phyloP scores from a whole-genome alignment of 2,888 invertebrate genomes.

The Blomia tropicalis region DNA sequence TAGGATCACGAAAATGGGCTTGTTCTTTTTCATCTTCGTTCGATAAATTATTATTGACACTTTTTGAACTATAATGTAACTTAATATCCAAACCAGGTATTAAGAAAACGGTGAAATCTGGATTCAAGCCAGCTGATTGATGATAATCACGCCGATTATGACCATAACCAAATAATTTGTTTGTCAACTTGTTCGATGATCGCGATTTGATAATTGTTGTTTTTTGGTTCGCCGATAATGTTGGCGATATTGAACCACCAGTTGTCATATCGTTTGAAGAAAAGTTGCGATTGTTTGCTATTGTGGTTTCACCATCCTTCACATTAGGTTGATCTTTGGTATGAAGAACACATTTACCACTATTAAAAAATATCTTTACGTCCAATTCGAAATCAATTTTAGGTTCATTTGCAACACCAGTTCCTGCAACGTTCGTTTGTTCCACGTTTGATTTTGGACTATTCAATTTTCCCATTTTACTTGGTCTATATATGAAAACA shows the following conservation, averaged over 20 bases:
- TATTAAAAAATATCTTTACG: slow-evolving; percentile 86
- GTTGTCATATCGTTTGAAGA: slow-evolving; percentile 43
- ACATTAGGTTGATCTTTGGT: slow-evolving; percentile 56
- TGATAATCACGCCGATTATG: slow-evolving; percentile 22
- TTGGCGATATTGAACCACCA: not conserved
- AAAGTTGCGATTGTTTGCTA: slow-evolving; percentile 56
- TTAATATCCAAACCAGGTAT: slow-evolving; percentile 81
- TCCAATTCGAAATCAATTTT: slow-evolving; percentile 90
- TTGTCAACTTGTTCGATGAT: not conserved
- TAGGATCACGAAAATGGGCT: not conserved
- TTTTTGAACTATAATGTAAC: slow-evolving; percentile 66
- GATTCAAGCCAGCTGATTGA: slow-evolving; percentile 9
- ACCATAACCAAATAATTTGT: not conserved
- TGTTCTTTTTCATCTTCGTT: not conserved
- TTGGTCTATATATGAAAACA: too few species aligned
- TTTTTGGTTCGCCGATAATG: slow-evolving; percentile 20
- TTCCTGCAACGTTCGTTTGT: not conserved
- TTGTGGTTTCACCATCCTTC: slow-evolving; percentile 48
- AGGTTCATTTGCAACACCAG: slow-evolving; percentile 47
- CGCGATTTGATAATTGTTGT: slow-evolving; percentile 21
- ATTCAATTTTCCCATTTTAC: too few species aligned
- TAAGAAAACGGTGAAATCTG: slow-evolving; percentile 63
- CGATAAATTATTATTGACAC: slow-evolving; percentile 32
- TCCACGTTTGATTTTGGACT: too few species aligned
- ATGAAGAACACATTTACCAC: slow-evolving; percentile 88